Conservation (phyloP, 2,113 vertebrate genomes). For the Poeciliopsis turrubarensis region DNA sequence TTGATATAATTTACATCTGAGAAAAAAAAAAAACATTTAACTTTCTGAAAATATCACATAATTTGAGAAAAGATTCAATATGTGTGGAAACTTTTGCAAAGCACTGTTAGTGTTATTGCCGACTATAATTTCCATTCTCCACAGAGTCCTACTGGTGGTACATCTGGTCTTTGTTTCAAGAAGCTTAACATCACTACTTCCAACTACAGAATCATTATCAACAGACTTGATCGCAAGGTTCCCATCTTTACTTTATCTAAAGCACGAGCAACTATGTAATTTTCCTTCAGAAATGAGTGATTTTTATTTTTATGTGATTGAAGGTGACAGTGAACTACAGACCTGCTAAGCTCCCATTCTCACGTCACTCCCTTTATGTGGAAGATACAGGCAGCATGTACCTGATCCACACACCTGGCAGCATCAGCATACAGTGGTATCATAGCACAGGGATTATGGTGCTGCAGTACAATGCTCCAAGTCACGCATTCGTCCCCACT, state of each 20-base stretch:
- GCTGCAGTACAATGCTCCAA: constrained; percentile 84
- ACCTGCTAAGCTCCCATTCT: constrained; percentile 86
- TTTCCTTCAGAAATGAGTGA: background rate
- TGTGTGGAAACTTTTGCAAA: background rate
- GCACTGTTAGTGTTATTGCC: background rate
- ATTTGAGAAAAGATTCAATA: background rate
- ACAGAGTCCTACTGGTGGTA: constrained; percentile 86
- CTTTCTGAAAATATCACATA: background rate
- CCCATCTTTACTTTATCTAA: constrained; percentile 16
- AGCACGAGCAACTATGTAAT: background rate
- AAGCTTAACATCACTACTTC: constrained; percentile 92
- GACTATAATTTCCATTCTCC: constrained; percentile 12
- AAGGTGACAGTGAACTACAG: constrained; percentile 91
- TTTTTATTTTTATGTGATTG: constrained; percentile 15
- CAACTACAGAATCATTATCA: constrained; percentile 85
- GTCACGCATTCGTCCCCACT: constrained; percentile 83
- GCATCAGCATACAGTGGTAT: constrained; percentile 93
- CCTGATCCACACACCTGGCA: constrained; percentile 88
- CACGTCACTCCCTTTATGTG: constrained; percentile 85
- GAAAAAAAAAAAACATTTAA: background rate
- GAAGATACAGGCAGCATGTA: constrained; percentile 97
- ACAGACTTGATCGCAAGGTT: constrained; percentile 90
- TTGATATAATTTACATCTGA: background rate
- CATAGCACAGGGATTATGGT: constrained; percentile 95
- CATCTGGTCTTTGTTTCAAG: constrained; percentile 94